Conservation (phyloP, 2,888 invertebrate genomes). For the Drosophila putrida region DNA sequence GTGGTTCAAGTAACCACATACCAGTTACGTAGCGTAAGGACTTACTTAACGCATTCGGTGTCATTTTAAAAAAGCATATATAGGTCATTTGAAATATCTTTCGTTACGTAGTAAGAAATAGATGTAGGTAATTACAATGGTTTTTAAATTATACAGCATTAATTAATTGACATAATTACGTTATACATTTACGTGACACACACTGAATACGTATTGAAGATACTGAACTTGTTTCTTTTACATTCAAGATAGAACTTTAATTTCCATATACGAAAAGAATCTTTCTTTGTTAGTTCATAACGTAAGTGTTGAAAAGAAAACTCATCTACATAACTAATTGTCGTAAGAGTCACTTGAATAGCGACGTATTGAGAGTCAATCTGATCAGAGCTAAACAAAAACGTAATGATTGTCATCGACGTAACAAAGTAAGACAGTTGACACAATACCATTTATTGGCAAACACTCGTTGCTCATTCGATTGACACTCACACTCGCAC, state of each 20-base stretch:
- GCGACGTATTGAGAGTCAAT: background rate
- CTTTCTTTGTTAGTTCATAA: background rate
- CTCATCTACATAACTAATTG: too few relatives aligned
- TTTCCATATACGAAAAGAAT: too few relatives aligned
- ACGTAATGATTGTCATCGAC: background rate
- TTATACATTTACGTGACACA: background rate
- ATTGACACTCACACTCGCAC: conserved; percentile 3
- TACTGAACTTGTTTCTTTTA: too few relatives aligned
- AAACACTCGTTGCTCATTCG: conserved; percentile 16
- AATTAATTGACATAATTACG: background rate
- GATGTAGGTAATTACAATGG: too few relatives aligned
- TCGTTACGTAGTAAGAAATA: too few relatives aligned
- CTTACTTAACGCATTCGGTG: background rate
- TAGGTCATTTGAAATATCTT: too few relatives aligned
- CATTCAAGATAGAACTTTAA: background rate
- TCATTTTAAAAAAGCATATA: background rate
- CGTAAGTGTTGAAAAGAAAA: background rate
- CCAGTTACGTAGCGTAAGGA: background rate
- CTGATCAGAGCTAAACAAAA: background rate
- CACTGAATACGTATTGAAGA: too few relatives aligned
- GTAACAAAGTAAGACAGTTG: conserved; percentile 16
- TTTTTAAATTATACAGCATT: too few relatives aligned
- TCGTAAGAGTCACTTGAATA: background rate
- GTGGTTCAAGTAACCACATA: background rate
- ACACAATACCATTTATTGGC: conserved; percentile 22